phyloP scores from a whole-genome alignment of 23 tunicate species.

The Trididemnum clinides region DNA sequence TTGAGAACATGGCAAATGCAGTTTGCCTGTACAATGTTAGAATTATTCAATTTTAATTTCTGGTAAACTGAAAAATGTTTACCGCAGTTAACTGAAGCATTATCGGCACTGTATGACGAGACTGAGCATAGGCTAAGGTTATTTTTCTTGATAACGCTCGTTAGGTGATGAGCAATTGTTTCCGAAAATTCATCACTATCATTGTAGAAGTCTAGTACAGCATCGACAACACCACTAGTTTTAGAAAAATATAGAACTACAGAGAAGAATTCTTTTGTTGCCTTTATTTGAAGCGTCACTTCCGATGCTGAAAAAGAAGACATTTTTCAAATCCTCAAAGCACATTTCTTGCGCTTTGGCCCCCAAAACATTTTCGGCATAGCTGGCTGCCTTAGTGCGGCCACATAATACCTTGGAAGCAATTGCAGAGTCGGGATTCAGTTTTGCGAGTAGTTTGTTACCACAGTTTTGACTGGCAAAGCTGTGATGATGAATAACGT shows the following conservation, averaged over 20 bases:
- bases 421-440: slow-evolving; percentile 1
- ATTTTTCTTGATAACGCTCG: background rate
- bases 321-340: too few species aligned
- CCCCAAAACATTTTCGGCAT: background rate
- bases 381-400: slow-evolving; percentile 24
- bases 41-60: slow-evolving; percentile 6
- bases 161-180: slow-evolving; percentile 7
- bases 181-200: slow-evolving; percentile 1
- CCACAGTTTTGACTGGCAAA: slow-evolving; percentile 10
- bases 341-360: too few species aligned
- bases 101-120: slow-evolving; percentile 17
- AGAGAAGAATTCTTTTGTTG: slow-evolving; percentile 3
- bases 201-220: too few species aligned
- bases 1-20: slow-evolving; percentile 20
- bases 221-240: slow-evolving; percentile 10
- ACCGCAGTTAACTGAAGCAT: slow-evolving; percentile 7
- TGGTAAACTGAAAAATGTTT: too few species aligned
- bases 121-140: slow-evolving; percentile 7
- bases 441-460: background rate
- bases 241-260: background rate
- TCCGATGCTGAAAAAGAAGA: too few species aligned
- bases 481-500: slow-evolving; percentile 4
- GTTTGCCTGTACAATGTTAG: background rate
- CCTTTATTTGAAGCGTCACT: slow-evolving; percentile 12
- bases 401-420: slow-evolving; percentile 14